These are phyloP conservation scores for Pseudochromis fuscus DNA, from an alignment of 2,797 vertebrate genomes.

Conservation along the genomic window DNA sequence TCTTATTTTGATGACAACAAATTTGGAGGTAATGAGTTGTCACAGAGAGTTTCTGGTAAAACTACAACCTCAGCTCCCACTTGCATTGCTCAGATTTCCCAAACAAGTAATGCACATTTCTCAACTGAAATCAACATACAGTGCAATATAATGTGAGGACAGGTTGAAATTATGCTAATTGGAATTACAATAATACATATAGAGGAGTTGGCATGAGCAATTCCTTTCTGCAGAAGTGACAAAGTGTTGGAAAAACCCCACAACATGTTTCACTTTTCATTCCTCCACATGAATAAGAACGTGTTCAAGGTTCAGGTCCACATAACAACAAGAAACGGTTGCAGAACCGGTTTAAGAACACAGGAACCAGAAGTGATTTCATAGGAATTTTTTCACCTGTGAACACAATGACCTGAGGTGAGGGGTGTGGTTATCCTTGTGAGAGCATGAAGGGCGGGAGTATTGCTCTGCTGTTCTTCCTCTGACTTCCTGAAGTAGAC, in stretches of 20 bases:
- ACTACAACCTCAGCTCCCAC: neutral
- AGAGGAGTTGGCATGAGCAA: neutral
- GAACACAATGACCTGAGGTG: conserved; percentile 49
- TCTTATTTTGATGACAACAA: conserved; percentile 6
- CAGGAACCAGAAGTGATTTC: conserved; percentile 31
- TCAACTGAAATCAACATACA: neutral
- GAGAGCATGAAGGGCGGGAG: conserved; percentile 42
- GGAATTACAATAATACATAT: too few relatives aligned
- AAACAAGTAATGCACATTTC: neutral
- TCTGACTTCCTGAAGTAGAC: conserved; percentile 73
- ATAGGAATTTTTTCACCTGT: conserved; percentile 68
- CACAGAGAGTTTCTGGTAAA: neutral
- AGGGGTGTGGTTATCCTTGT: conserved; percentile 68
- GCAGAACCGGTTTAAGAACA: conserved; percentile 54
- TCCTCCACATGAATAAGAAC: neutral
- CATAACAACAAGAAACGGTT: neutral
- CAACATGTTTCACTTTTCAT: conserved; percentile 21
- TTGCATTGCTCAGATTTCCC: neutral
- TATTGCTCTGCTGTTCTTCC: conserved; percentile 30
- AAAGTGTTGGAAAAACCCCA: neutral
- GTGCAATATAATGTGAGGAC: neutral
- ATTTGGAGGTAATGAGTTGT: too few relatives aligned
- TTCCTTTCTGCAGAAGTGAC: neutral
- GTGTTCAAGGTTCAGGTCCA: neutral
- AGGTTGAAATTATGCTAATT: neutral